These are phyloP conservation scores for Diarsia dahlii DNA, from an alignment of 2,888 invertebrate species.

Conservation along the genomic window DNA sequence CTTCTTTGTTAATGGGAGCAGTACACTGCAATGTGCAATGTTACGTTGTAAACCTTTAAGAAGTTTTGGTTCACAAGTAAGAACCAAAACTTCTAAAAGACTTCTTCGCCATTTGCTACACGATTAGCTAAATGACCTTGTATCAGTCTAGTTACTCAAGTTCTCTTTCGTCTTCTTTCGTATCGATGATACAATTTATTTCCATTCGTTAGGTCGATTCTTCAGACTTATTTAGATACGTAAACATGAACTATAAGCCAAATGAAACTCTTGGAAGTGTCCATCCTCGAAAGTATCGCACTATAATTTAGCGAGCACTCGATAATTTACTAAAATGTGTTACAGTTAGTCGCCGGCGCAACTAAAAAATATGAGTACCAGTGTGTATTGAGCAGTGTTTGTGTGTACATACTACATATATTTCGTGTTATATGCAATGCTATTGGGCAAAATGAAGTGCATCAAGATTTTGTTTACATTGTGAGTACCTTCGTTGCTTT, in stretches of 20 bases:
- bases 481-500: slow-evolving; percentile 69
- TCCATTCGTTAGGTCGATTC: neutral
- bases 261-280: slow-evolving; percentile 9
- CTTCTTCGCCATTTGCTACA: neutral
- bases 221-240: neutral
- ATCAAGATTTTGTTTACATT: slow-evolving; percentile 64
- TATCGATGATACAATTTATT: neutral
- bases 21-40: too few species aligned
- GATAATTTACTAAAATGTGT: slow-evolving; percentile 74
- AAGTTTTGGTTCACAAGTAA: too few species aligned
- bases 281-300: slow-evolving; percentile 52
- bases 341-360: slow-evolving; percentile 60
- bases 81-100: too few species aligned
- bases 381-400: slow-evolving; percentile 64
- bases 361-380: slow-evolving; percentile 65
- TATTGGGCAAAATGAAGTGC: slow-evolving; percentile 69
- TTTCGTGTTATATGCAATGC: slow-evolving; percentile 28
- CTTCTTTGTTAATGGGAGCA: neutral
- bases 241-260: neutral
- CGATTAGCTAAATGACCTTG: neutral
- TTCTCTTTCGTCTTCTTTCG: neutral
- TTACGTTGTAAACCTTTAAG: neutral
- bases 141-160: neutral
- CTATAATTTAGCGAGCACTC: slow-evolving; percentile 71
- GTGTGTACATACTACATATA: slow-evolving; percentile 60